phyloP scores from a whole-genome alignment of 2,113 vertebrate genomes.

The Haplochromis burtoni region DNA sequence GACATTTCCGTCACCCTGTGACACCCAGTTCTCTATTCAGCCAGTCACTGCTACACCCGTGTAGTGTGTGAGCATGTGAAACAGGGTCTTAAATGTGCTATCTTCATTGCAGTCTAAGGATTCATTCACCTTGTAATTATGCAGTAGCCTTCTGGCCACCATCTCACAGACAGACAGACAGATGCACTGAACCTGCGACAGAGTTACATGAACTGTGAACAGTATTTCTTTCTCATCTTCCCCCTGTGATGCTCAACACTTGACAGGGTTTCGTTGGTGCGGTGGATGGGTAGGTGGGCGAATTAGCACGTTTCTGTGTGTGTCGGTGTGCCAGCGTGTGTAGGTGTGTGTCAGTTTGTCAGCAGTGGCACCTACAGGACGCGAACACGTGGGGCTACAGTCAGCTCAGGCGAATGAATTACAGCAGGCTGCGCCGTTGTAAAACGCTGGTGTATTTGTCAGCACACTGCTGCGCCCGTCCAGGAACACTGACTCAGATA shows the following conservation, averaged over 20 bases:
- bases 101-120: background rate
- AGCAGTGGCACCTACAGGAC: slow-evolving; percentile 46
- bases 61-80: background rate
- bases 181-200: slow-evolving; percentile 14
- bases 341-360: slow-evolving; percentile 52
- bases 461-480: slow-evolving; percentile 20
- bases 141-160: background rate
- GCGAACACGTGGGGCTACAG: slow-evolving; percentile 13
- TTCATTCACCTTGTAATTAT: slow-evolving; percentile 23
- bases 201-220: slow-evolving; percentile 17
- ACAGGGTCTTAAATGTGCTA: background rate
- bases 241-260: slow-evolving; percentile 27
- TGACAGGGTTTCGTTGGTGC: slow-evolving; percentile 18
- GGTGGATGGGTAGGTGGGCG: background rate
- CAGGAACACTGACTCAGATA: slow-evolving; percentile 59
- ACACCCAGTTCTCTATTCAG: background rate
- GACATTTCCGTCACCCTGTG: background rate
- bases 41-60: background rate
- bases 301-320: slow-evolving; percentile 22
- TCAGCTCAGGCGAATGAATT: slow-evolving; percentile 41
- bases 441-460: slow-evolving; percentile 46
- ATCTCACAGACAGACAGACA: background rate
- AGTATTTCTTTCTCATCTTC: slow-evolving; percentile 22
- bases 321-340: slow-evolving; percentile 30
- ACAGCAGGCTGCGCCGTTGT: slow-evolving; percentile 25